Conservation (phyloP, 2,797 vertebrate species). For the Catostomus latipinnis region DNA sequence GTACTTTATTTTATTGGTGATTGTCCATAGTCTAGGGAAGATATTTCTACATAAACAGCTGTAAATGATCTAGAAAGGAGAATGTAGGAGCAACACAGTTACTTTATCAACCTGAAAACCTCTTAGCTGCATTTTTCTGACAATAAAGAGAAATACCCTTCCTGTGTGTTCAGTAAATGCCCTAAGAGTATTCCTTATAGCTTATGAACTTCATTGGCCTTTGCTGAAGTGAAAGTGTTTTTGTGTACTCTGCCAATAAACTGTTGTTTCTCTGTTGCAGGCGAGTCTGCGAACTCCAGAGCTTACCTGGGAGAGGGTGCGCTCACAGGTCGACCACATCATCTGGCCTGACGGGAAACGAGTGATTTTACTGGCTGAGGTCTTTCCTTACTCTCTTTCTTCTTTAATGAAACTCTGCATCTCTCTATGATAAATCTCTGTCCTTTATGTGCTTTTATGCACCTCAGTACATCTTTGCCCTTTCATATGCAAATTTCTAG, state of each 20-base stretch:
- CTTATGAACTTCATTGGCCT: not conserved
- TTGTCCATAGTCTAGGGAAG: not conserved
- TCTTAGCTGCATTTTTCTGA: slow-evolving; percentile 33
- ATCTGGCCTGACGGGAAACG: slow-evolving; percentile 98
- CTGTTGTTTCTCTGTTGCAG: slow-evolving; percentile 68
- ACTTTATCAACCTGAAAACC: slow-evolving; percentile 44
- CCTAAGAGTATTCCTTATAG: not conserved
- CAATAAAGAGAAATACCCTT: not conserved
- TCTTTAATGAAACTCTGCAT: not conserved
- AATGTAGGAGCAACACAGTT: not conserved
- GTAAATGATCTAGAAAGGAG: slow-evolving; percentile 11
- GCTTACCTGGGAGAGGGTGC: slow-evolving; percentile 96
- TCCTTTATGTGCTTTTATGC: not conserved
- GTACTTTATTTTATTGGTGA: not conserved
- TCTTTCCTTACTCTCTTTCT: slow-evolving; percentile 59
- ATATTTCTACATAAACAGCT: slow-evolving; percentile 25
- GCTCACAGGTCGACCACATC: slow-evolving; percentile 96
- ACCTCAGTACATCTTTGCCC: not conserved
- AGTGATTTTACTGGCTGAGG: slow-evolving; percentile 95
- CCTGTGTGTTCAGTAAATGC: not conserved
- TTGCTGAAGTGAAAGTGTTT: too few species aligned
- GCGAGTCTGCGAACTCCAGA: slow-evolving; percentile 95
- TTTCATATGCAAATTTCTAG: slow-evolving; percentile 69
- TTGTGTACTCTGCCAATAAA: not conserved
- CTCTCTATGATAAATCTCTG: not conserved